Base-by-base conservation (phyloP, 2,888 invertebrate species). In the Aspidapion aeneum region DNA sequence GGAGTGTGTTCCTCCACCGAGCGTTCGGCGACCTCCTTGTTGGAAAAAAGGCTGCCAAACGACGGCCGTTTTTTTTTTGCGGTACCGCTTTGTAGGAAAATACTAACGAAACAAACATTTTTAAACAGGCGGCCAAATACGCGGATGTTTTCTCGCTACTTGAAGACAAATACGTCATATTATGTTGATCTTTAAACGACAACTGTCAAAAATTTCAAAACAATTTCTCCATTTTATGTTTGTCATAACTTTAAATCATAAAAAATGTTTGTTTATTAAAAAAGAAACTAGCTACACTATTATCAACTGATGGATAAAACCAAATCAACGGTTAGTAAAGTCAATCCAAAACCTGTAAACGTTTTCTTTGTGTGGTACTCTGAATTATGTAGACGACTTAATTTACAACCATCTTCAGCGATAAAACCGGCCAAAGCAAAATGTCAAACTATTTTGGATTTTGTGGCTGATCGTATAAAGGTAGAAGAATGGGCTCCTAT, bases 401-500 rank as follows among this genome's bases (percentile, higher is more conserved):
- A 78, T 68, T 72, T 74, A 57, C 74, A 64, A 52, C 79, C 79
- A 12, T 70, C 78, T 18, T 72, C 75, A 17, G 71, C 70, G 18
- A 74, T 79, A 7, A 79, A 78, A 68, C 77, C 78, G 22, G 73
- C 76, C 19, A 78, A 75, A 65, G 74, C 75, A 17, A 79, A 78
- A 69, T 76, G 74, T 67, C 75, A 77, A 59, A 79, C 77, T 7
- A 74, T 79, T 3, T 66, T 80, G 68, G 91, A 92, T 70, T 88
- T 93, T 71, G 86, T 85, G 68, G 90, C 88, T 58, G 92, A 93
- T 74, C 85, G 91, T 68, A 83, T 93, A 58, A 89, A 88, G 72
- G 86, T 89, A 66, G 86, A 84, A 65, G 91, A 93, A 69, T 93
- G 92, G 92, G 82, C 85, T 22, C 87, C 91, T 1, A 87, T 93